Conservation (phyloP, 2,888 invertebrate genomes). For the Melipona bicolor region DNA sequence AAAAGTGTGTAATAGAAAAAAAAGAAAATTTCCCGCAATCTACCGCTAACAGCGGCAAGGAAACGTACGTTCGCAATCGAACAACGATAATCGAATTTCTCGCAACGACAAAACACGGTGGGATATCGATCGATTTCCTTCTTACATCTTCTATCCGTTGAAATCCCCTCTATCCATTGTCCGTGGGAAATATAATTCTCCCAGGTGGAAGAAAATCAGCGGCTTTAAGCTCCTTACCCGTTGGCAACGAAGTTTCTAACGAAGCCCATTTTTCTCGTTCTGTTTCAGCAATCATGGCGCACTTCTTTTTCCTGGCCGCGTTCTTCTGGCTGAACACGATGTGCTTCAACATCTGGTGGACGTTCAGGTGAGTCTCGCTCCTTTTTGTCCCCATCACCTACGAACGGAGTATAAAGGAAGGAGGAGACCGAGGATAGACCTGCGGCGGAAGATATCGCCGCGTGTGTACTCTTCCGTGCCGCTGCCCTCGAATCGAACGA, state of each 20-base stretch:
- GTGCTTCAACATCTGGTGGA: slow-evolving; percentile 98
- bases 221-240: slow-evolving; percentile 19
- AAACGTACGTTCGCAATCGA: too few relatives aligned
- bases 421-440: slow-evolving; percentile 4
- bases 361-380: slow-evolving; percentile 89
- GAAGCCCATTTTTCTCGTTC: slow-evolving; percentile 71
- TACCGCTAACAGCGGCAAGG: too few relatives aligned
- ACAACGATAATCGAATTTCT: too few relatives aligned
- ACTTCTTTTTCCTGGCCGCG: slow-evolving; percentile 94
- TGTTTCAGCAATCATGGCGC: slow-evolving; percentile 92
- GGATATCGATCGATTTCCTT: slow-evolving; percentile 1
- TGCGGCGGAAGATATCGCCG: slow-evolving; percentile 30
- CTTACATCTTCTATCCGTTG: not conserved
- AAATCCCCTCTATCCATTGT: not conserved
- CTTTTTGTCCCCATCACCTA: slow-evolving; percentile 57
- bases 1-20: too few relatives aligned
- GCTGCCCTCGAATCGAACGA: slow-evolving; percentile 31
- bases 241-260: slow-evolving; percentile 48
- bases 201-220: not conserved
- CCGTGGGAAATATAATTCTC: slow-evolving; percentile 34
- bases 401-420: slow-evolving; percentile 15
- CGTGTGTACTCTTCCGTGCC: slow-evolving; percentile 37
- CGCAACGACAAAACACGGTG: too few relatives aligned
- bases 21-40: too few relatives aligned
- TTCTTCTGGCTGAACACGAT: slow-evolving; percentile 97